Percentiles rank a stretch among this genome's conserved stretches.
These are phyloP conservation scores for Platypus cylindrus DNA, from an alignment of 2,888 invertebrate genomes.

Conservation along the genomic window DNA sequence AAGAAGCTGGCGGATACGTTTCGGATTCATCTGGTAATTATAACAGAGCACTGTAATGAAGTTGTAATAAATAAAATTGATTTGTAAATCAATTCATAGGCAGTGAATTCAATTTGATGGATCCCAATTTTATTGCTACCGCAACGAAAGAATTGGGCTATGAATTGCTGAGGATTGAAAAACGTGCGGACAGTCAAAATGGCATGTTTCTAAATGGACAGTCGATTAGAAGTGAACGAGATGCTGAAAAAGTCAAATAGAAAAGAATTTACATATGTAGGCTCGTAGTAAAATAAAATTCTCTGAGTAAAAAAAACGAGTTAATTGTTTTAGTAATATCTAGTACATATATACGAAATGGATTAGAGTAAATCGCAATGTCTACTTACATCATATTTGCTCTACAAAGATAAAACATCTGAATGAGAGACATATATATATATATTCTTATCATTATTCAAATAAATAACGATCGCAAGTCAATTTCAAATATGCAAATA, in stretches of 20 bases:
- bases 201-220: not conserved
- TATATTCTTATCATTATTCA: no score
- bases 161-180: conserved; percentile 36
- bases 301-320: no score
- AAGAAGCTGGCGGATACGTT: conserved; percentile 64
- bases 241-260: conserved; percentile 1
- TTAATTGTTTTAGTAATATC: no score
- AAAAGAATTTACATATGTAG: no score
- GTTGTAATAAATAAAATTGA: not conserved
- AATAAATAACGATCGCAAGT: no score
- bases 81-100: conserved; percentile 1
- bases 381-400: no score
- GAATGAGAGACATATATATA: no score
- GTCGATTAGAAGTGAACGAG: not conserved
- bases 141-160: conserved; percentile 36
- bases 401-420: no score
- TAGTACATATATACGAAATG: no score
- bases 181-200: conserved; percentile 36
- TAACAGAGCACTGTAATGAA: not conserved
- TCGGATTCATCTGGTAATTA: conserved; percentile 46
- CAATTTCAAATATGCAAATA: no score
- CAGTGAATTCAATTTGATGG: conserved; percentile 38
- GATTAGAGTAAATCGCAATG: no score
- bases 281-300: no score
- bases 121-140: conserved; percentile 40